Conservation (phyloP, 2,113 vertebrate genomes). For the Ictidomys tridecemlineatus region DNA sequence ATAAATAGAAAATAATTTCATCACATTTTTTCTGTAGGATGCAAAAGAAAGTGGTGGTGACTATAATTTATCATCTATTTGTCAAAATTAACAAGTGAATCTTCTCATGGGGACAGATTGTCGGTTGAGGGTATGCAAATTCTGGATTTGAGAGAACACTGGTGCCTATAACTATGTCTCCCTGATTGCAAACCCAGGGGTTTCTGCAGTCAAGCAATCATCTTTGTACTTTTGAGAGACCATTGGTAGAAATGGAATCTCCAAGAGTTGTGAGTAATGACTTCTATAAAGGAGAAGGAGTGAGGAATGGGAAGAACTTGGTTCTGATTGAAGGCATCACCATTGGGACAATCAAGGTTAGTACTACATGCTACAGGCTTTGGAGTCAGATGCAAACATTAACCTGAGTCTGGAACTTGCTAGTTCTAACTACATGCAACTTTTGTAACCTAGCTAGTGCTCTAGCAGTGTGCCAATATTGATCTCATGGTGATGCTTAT, state of each 20-base stretch:
- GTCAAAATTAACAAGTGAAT: background rate
- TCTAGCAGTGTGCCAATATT: background rate
- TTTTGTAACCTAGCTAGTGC: background rate
- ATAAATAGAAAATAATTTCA: background rate
- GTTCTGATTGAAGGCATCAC: background rate
- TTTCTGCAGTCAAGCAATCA: background rate
- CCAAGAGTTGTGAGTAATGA: background rate
- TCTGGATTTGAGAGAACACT: too few relatives aligned
- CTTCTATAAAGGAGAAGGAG: background rate
- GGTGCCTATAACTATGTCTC: background rate
- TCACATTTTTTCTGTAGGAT: background rate
- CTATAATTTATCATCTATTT: background rate
- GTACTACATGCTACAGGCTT: background rate
- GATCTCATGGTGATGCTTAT: background rate
- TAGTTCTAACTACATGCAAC: background rate
- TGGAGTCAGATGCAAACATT: background rate
- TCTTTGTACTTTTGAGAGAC: background rate
- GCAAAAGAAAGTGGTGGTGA: background rate
- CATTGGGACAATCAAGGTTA: background rate
- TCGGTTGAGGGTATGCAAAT: too few relatives aligned
- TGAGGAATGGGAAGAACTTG: background rate
- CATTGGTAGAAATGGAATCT: background rate
- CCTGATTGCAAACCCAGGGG: background rate
- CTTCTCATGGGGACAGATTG: fast-evolving
- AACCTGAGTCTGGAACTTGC: background rate